These are phyloP conservation scores for Sterrhoptilus dennistouni DNA, from an alignment of 2,113 vertebrate species.

Conservation along the genomic window DNA sequence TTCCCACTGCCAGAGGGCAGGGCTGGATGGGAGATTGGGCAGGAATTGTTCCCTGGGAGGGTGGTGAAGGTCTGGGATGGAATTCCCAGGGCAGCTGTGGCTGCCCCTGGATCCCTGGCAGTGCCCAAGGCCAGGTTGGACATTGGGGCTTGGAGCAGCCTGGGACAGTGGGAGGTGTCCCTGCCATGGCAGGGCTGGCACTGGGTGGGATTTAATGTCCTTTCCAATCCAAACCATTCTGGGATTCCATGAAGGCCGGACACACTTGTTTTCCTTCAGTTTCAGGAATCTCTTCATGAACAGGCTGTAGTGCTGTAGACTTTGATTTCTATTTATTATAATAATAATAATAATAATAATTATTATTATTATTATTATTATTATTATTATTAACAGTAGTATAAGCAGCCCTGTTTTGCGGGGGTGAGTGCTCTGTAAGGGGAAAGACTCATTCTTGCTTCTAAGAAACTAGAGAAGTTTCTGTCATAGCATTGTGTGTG, in stretches of 20 bases:
- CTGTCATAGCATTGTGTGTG: background rate
- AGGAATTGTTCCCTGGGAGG: background rate
- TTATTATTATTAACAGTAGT: background rate
- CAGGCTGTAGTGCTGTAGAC: background rate
- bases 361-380: too few species aligned
- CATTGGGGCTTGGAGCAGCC: too few species aligned
- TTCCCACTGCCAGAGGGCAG: background rate
- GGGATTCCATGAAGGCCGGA: background rate
- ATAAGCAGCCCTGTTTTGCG: too few species aligned
- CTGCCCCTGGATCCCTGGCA: background rate
- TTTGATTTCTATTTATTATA: too few species aligned
- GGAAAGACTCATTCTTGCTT: background rate
- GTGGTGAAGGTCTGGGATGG: background rate
- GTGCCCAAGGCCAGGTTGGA: background rate
- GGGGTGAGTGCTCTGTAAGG: background rate
- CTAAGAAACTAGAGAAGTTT: background rate
- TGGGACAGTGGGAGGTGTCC: background rate
- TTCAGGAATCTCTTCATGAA: background rate
- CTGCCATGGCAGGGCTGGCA: background rate
- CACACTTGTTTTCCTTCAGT: background rate
- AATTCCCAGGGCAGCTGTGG: background rate
- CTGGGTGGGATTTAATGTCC: rapidly evolving
- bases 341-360: too few species aligned
- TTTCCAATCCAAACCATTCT: rapidly evolving
- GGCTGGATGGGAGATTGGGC: rapidly evolving